A percentile compares a stretch with the other conserved stretches of the same genome.
These are phyloP conservation scores for Paramacrobiotus metropolitanus DNA, from an alignment of 1,140 invertebrate genomes.

Conservation along the genomic window DNA sequence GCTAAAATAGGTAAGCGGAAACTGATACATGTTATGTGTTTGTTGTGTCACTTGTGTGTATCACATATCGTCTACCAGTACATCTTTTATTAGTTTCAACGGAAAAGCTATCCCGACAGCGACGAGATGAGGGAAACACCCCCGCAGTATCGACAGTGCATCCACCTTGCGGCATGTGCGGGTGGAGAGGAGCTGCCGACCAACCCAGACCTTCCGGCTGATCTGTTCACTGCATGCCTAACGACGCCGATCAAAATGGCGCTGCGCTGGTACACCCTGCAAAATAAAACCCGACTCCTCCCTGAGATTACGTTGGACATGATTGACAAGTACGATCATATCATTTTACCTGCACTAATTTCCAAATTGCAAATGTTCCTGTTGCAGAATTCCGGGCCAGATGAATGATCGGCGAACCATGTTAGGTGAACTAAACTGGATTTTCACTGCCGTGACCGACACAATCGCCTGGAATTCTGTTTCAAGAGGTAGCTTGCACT, in stretches of 20 bases:
- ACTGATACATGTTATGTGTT: neutral
- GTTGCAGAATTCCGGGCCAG: conserved; percentile 63
- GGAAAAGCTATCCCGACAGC: neutral
- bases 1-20: too few species aligned
- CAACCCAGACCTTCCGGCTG: conserved; percentile 92
- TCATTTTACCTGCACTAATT: neutral
- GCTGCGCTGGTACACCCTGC: conserved; percentile 55
- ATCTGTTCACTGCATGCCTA: conserved; percentile 89
- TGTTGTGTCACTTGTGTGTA: neutral
- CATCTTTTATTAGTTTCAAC: neutral
- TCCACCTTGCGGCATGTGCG: conserved; percentile 81
- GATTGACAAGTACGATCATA: conserved; percentile 53
- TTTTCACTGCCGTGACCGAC: conserved; percentile 97
- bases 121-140: neutral
- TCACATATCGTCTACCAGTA: neutral
- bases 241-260: conserved; percentile 95
- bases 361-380: conserved; percentile 12
- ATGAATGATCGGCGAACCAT: conserved; percentile 83
- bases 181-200: conserved; percentile 76
- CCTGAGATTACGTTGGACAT: conserved; percentile 52
- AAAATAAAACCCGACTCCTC: conserved; percentile 53
- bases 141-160: conserved; percentile 52
- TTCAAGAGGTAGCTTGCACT: conserved; percentile 52
- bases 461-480: conserved; percentile 98
- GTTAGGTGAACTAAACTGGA: conserved; percentile 97